phyloP scores from a whole-genome alignment of 2,113 vertebrate genomes.

The Rallus limicola region DNA sequence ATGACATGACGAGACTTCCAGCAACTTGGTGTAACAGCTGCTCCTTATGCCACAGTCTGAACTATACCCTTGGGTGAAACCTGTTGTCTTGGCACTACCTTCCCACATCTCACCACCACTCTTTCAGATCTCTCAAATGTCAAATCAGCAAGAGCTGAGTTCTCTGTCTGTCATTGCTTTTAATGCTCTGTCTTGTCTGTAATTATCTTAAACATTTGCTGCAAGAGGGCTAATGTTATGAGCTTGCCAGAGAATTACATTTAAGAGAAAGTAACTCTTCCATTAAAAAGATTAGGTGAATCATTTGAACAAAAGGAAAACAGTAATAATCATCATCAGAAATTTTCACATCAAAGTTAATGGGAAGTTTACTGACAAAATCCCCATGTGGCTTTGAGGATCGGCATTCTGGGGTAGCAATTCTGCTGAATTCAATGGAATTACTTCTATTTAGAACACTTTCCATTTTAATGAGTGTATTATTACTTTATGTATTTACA shows the following conservation, averaged over 20 bases:
- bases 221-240: not conserved
- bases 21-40: not conserved
- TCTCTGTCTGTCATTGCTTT: not conserved
- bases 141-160: not conserved
- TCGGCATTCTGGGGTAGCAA: not conserved
- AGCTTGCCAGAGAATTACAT: not conserved
- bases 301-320: not conserved
- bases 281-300: not conserved
- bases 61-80: not conserved
- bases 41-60: not conserved
- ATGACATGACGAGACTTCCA: not conserved
- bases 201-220: not conserved
- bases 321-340: not conserved
- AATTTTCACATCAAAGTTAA: not conserved
- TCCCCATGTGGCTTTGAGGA: not conserved
- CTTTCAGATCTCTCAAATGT: not conserved
- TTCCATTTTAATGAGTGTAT: not conserved
- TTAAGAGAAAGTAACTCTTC: not conserved
- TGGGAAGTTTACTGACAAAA: not conserved
- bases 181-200: not conserved
- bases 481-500: not conserved
- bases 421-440: not conserved
- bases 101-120: fast-evolving
- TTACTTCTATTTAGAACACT: not conserved
- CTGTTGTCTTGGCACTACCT: not conserved